Evolutionary conservation across 2,888 invertebrate species (phyloP).

Genomic region (Lamproptera curius): DNA sequence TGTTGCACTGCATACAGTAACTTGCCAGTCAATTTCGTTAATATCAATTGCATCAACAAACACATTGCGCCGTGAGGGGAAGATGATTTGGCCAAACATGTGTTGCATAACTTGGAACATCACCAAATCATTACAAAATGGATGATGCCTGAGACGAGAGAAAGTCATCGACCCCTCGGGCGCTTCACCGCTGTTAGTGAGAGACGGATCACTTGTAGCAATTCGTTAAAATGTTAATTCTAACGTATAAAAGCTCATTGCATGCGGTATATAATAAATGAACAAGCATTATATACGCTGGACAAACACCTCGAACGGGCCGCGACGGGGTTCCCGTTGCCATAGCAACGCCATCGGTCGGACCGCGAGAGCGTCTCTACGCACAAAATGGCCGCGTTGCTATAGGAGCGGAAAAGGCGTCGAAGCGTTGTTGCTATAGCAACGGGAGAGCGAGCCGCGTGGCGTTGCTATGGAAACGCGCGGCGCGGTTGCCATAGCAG

Average conservation of each 20-base stretch:
- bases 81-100: neutral
- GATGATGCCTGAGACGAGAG: too few species aligned
- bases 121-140: too few species aligned
- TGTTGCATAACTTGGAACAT: too few species aligned
- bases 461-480: neutral
- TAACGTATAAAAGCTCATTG: slow-evolving; percentile 5
- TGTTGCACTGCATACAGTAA: neutral
- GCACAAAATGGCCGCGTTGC: too few species aligned
- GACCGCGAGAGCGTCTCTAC: too few species aligned
- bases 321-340: too few species aligned
- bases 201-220: slow-evolving; percentile 10
- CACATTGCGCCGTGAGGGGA: neutral
- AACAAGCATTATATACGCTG: too few species aligned
- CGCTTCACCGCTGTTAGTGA: slow-evolving; percentile 1
- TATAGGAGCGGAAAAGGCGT: too few species aligned
- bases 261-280: neutral
- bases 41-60: neutral
- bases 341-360: too few species aligned
- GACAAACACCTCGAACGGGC: too few species aligned
- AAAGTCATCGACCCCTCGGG: slow-evolving; percentile 1
- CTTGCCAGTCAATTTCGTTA: neutral
- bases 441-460: slow-evolving; percentile 1
- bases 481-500: neutral
- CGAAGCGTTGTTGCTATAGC: slow-evolving; percentile 1
- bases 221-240: slow-evolving; percentile 9